Evolutionary conservation across 2,888 invertebrate species (phyloP), one percentile per base, ranked within the genome.

Genomic region (Kuschelorhynchus macadamiae): DNA sequence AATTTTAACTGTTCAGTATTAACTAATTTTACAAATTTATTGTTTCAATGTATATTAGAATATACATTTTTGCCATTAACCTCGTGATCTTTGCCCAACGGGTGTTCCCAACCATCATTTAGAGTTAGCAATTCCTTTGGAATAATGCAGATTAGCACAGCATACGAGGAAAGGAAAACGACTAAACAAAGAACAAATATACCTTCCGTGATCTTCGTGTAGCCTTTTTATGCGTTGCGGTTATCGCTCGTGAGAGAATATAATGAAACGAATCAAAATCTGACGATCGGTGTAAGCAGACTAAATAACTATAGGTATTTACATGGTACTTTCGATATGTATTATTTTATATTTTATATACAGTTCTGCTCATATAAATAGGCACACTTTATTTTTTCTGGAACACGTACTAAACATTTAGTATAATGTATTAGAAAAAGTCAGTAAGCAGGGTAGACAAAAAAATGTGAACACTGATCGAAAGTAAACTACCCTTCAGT

Each of bases 211-310:
- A 57, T 57, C 59, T 39, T 59, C 59, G 20, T 47, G 39, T 59
- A 47, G 59, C 20, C 36, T 59, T 59, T 49, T 59, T 59, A 25
- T 46, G 36, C 46, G 44, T 57, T 46, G 21, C 20, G 21, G n/a
- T 59, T 59, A 61, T 44, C 61, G 39, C 61, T 50, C 50, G 41
- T 44, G 62, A 36, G 59, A 25, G 21, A 72, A 71, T 71, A 74
- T 74, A 76, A 75, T 75, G 75, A 71, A 75, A 75, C 74, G 73
- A 70, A 73, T 74, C 73, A 72, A 71, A 71, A 60, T 69, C 59
- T 42, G 65, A 71, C 71, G 69, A 73, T 73, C 72, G 53, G 66
- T 71, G 71, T 71, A 61, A 70, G 71, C 70, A 72, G 72, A 72
- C 18, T 9, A 14, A 14, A 12, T 33, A 20, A 33, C 32, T 42